Percentiles rank a stretch among this genome's conserved stretches.
phyloP scores from a whole-genome alignment of 2,797 vertebrate species.

The Anableps anableps region DNA sequence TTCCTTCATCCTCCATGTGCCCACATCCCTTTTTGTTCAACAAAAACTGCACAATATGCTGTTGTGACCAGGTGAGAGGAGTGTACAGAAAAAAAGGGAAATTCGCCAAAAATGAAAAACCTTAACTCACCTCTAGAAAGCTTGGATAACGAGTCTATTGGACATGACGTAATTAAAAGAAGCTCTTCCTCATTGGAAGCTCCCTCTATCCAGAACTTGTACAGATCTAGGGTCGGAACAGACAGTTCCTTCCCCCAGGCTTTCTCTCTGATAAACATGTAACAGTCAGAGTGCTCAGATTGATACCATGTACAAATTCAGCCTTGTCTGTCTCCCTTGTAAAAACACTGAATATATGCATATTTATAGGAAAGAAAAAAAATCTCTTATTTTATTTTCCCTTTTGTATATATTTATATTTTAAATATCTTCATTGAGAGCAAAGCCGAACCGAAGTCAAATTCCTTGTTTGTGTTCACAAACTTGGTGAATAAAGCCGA shows the following conservation, averaged over 20 bases:
- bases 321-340: too few relatives aligned
- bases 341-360: too few relatives aligned
- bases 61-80: neutral
- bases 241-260: too few relatives aligned
- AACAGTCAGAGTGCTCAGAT: too few relatives aligned
- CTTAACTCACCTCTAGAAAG: neutral
- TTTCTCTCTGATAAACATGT: too few relatives aligned
- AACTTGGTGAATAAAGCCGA: neutral
- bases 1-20: neutral
- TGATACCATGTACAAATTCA: too few relatives aligned
- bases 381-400: too few relatives aligned
- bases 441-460: neutral
- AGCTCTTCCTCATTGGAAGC: neutral
- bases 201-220: neutral
- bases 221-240: neutral
- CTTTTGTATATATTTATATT: too few relatives aligned
- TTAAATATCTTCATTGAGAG: neutral
- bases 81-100: neutral
- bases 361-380: too few relatives aligned
- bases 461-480: neutral
- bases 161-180: neutral
- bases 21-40: neutral
- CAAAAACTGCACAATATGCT: neutral
- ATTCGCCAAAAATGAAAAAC: neutral
- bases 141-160: neutral